Evolutionary conservation across 2,888 invertebrate species (phyloP).

Genomic region (Eristalinus aeneus): DNA sequence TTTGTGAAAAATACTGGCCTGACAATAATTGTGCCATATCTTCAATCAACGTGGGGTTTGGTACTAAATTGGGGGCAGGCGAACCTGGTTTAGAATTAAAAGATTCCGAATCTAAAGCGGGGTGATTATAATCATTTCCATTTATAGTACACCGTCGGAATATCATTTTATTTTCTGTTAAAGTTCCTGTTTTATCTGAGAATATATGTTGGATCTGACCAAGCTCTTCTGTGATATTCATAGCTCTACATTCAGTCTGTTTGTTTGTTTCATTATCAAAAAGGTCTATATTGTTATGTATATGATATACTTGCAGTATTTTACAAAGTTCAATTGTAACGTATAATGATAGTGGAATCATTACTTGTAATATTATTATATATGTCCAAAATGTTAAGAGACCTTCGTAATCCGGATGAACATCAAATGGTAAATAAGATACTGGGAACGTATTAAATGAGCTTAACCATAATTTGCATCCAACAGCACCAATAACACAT

Average conservation of each 20-base stretch:
- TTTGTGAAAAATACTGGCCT: conserved; percentile 81
- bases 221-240: conserved; percentile 98
- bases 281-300: conserved; percentile 93
- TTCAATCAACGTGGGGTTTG: conserved; percentile 81
- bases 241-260: conserved; percentile 92
- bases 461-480: conserved; percentile 92
- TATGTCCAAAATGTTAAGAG: conserved; percentile 96
- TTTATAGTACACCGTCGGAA: conserved; percentile 94
- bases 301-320: conserved; percentile 96
- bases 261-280: conserved; percentile 92
- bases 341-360: conserved; percentile 98
- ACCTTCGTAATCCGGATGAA: conserved; percentile 87
- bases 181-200: conserved; percentile 98
- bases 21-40: conserved; percentile 81
- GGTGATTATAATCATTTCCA: conserved; percentile 94
- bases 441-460: conserved; percentile 81
- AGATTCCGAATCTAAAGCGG: conserved; percentile 86
- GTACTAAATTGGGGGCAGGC: conserved; percentile 81
- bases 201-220: conserved; percentile 97
- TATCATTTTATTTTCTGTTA: conserved; percentile 99
- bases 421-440: conserved; percentile 86
- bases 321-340: conserved; percentile 98
- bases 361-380: conserved; percentile 96
- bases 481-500: conserved; percentile 94
- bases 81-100: conserved; percentile 81